A percentile compares a stretch with the other conserved stretches of the same genome.
Conservation (phyloP, 2,888 invertebrate species). For the Oscheius sp. region DNA sequence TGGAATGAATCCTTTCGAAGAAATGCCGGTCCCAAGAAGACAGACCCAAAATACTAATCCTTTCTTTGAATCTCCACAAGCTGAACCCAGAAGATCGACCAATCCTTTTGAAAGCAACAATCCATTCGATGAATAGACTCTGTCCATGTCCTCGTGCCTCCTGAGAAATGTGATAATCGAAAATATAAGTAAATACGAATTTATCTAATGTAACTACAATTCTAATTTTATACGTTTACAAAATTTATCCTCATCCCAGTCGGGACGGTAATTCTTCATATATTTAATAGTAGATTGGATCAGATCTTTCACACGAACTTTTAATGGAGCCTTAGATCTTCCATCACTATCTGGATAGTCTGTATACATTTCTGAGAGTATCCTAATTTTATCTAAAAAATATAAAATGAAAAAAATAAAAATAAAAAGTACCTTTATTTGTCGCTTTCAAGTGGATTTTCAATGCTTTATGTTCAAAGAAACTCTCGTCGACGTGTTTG, state of each 20-base stretch:
- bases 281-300: neutral
- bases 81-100: neutral
- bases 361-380: neutral
- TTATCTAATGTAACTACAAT: too few relatives aligned
- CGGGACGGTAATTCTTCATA: neutral
- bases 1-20: conserved; percentile 7
- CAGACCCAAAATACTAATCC: neutral
- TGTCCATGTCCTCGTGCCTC: neutral
- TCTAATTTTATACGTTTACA: too few relatives aligned
- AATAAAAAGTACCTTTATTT: neutral
- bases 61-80: conserved; percentile 4
- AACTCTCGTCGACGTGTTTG: neutral
- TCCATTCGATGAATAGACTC: conserved; percentile 24
- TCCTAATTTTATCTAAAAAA: conserved; percentile 3
- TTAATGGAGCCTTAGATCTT: neutral
- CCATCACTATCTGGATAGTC: neutral
- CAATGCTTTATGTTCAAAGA: neutral
- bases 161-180: neutral
- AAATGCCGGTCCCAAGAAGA: neutral
- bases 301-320: neutral
- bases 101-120: conserved; percentile 17
- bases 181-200: neutral
- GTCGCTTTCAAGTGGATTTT: neutral
- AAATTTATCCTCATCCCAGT: neutral
- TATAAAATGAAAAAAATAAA: neutral